A percentile compares a stretch with the other conserved stretches of the same genome.
These are phyloP conservation scores for Eupsittula cactorum DNA, from an alignment of 2,113 vertebrate species.

Conservation along the genomic window DNA sequence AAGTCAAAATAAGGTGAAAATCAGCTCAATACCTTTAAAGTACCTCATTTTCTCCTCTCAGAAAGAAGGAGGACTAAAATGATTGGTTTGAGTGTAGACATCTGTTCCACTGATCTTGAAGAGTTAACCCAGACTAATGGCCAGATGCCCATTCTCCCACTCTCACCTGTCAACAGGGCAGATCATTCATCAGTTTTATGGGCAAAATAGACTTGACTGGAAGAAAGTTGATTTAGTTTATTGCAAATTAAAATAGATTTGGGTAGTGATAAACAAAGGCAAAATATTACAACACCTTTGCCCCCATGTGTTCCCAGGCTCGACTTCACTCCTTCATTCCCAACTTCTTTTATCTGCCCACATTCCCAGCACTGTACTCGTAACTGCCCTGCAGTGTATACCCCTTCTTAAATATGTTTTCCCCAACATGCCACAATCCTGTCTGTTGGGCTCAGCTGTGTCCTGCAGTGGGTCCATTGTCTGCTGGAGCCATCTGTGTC, in stretches of 20 bases:
- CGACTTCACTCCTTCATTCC: background rate
- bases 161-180: background rate
- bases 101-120: background rate
- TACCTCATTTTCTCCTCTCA: background rate
- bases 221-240: background rate
- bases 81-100: background rate
- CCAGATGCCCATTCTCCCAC: background rate
- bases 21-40: background rate
- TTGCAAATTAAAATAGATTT: background rate
- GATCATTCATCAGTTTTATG: background rate
- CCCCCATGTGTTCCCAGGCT: background rate
- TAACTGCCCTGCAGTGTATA: rapidly evolving
- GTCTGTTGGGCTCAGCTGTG: background rate
- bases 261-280: background rate
- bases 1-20: background rate
- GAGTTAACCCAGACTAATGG: background rate
- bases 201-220: background rate
- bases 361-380: background rate
- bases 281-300: background rate
- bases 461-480: background rate
- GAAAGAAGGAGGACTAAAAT: background rate
- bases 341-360: background rate
- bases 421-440: background rate
- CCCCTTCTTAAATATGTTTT: background rate
- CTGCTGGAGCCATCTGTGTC: background rate